phyloP scores from a whole-genome alignment of 2,113 vertebrate species.

The Callipepla californica region DNA sequence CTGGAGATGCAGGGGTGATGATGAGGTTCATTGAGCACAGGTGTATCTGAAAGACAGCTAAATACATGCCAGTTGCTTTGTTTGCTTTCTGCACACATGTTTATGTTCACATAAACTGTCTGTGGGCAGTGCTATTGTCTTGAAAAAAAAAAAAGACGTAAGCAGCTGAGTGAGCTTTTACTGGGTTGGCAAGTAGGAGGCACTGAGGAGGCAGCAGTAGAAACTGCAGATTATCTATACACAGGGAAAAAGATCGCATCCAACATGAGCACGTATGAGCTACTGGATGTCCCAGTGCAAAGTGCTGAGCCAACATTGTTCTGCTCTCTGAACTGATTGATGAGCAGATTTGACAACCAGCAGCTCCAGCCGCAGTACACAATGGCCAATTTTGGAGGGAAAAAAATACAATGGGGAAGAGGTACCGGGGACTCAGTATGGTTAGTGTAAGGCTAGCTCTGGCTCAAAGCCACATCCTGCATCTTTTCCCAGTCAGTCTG shows the following conservation, averaged over 20 bases:
- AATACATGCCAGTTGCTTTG: constrained; percentile 13
- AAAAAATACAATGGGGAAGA: background rate
- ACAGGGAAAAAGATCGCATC: background rate
- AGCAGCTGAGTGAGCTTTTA: constrained; percentile 5
- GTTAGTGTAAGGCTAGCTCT: background rate
- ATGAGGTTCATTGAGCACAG: background rate
- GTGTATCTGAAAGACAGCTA: constrained; percentile 14
- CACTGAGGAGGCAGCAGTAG: background rate
- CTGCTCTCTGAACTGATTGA: constrained; percentile 6
- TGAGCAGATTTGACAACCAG: background rate
- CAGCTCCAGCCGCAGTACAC: background rate
- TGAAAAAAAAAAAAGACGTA: background rate
- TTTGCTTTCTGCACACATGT: background rate
- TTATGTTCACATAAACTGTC: background rate
- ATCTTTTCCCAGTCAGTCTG: background rate
- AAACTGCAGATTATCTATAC: background rate
- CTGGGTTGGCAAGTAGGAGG: background rate
- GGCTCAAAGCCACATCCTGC: background rate
- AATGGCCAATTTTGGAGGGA: background rate
- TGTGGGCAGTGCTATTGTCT: background rate
- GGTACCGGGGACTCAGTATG: background rate
- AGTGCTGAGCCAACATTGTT: background rate
- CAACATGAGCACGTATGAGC: background rate
- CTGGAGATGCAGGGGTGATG: background rate
- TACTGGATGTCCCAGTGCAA: background rate